A percentile compares a stretch with the other conserved stretches of the same genome.
Conservation (phyloP, 2,888 invertebrate genomes). For the Neocrepidodera transversa region DNA sequence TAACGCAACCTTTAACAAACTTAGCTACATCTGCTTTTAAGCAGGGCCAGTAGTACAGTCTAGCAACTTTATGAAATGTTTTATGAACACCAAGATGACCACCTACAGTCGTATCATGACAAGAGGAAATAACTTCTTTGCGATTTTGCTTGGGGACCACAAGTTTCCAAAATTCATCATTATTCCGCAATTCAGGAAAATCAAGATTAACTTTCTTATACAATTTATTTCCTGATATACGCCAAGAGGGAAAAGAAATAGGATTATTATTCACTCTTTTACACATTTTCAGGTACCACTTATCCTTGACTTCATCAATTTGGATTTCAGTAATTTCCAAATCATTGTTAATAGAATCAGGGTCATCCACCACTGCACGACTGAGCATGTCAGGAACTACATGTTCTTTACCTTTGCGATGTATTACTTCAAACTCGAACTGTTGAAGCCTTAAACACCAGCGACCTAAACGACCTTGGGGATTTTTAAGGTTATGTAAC, state of each 20-base stretch:
- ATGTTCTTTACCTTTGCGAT: neutral
- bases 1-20: neutral
- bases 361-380: neutral
- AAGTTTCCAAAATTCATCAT: too few relatives aligned
- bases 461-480: neutral
- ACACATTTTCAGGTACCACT: too few relatives aligned
- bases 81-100: neutral
- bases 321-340: too few relatives aligned
- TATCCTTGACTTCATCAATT: too few relatives aligned
- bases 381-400: neutral
- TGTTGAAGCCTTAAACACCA: neutral
- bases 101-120: neutral
- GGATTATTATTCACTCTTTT: too few relatives aligned
- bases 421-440: neutral
- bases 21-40: neutral
- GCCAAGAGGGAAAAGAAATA: too few relatives aligned
- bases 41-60: neutral
- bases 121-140: neutral
- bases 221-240: too few relatives aligned
- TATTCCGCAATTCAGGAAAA: too few relatives aligned
- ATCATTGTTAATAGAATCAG: too few relatives aligned
- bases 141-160: too few relatives aligned
- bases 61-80: neutral
- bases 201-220: too few relatives aligned
- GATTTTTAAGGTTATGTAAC: conserved; percentile 1